Evolutionary conservation across 2,888 invertebrate genomes (phyloP).

Genomic region (Antitype chi): DNA sequence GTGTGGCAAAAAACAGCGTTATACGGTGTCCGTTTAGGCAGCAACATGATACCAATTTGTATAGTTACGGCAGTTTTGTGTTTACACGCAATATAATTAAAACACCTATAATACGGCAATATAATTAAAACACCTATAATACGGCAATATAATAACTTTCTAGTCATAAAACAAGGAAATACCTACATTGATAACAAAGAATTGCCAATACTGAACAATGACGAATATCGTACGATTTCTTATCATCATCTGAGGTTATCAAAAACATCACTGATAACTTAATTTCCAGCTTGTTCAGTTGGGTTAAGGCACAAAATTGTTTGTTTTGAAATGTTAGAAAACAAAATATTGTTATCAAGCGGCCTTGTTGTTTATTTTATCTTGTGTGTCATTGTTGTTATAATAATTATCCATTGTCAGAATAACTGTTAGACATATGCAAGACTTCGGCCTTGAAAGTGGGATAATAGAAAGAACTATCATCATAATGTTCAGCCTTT

Average conservation of each 20-base stretch:
- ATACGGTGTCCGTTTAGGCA: too few relatives aligned
- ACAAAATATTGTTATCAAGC: constrained; percentile 44
- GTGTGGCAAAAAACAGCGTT: too few relatives aligned
- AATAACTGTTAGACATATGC: constrained; percentile 4
- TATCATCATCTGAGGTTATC: constrained; percentile 62
- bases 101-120: constrained; percentile 11
- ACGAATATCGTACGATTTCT: constrained; percentile 60
- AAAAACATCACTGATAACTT: not conserved
- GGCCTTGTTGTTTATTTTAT: constrained; percentile 43
- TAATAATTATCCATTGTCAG: constrained; percentile 29
- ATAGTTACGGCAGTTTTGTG: too few relatives aligned
- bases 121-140: not conserved
- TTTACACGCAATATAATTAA: too few relatives aligned
- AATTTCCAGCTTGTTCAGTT: constrained; percentile 8
- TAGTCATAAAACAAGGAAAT: constrained; percentile 42
- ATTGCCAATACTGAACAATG: constrained; percentile 45
- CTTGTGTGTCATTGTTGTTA: constrained; percentile 40
- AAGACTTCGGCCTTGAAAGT: constrained; percentile 3
- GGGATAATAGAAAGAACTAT: constrained; percentile 1
- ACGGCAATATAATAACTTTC: constrained; percentile 32
- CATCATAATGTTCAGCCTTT: too few relatives aligned
- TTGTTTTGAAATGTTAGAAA: not conserved
- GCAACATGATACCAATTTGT: too few relatives aligned
- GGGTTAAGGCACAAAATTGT: constrained; percentile 21
- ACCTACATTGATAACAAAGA: constrained; percentile 31